Evolutionary conservation across 2,113 vertebrate genomes (phyloP).

Genomic region (Dolichallabes microphthalmus): DNA sequence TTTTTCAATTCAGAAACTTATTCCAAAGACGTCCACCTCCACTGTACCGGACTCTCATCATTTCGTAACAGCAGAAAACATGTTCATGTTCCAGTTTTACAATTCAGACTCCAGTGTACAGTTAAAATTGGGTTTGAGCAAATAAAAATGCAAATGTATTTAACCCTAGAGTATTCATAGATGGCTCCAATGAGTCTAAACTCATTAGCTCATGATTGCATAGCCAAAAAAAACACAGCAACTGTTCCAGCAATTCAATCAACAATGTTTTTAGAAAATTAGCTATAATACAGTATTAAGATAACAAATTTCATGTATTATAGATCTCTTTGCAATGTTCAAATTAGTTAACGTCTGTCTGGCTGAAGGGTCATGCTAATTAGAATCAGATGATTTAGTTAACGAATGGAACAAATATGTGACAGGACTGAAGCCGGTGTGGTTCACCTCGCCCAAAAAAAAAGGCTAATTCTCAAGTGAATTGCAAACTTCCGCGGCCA

Average conservation of each 20-base stretch:
- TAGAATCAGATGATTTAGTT: too few relatives aligned
- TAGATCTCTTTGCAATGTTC: too few relatives aligned
- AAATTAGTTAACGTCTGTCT: too few relatives aligned
- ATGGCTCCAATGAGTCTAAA: not conserved
- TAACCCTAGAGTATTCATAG: not conserved
- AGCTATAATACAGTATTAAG: too few relatives aligned
- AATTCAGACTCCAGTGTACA: not conserved
- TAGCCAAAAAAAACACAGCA: not conserved
- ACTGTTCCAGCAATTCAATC: not conserved
- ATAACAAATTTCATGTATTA: too few relatives aligned
- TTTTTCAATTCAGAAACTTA: not conserved
- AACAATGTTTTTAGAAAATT: not conserved
- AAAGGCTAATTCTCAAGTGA: too few relatives aligned
- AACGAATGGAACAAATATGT: too few relatives aligned
- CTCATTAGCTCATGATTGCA: not conserved
- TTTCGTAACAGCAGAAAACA: not conserved
- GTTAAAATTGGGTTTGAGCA: not conserved
- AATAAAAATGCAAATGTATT: conserved; percentile 18
- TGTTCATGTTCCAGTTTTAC: not conserved
- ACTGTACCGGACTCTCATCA: not conserved
- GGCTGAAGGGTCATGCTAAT: too few relatives aligned
- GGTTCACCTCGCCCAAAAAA: too few relatives aligned
- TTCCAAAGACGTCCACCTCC: not conserved
- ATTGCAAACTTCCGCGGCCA: too few relatives aligned
- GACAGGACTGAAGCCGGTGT: too few relatives aligned